Evolutionary conservation across 2,888 invertebrate species (phyloP).

Genomic region (Nephrotoma flavescens): DNA sequence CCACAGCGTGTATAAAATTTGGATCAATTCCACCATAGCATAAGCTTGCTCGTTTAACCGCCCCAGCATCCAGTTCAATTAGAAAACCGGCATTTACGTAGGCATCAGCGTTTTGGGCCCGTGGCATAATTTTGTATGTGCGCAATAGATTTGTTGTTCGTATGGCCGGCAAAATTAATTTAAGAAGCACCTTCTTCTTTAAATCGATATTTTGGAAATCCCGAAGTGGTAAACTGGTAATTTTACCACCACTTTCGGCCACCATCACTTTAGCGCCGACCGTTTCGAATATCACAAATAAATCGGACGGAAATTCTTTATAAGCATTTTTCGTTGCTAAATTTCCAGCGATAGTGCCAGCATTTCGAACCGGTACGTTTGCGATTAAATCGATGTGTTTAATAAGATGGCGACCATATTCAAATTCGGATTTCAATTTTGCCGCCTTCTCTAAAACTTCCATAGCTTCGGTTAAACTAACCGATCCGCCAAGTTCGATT

Average conservation of each 20-base stretch:
- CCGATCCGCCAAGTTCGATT: slow-evolving; percentile 33
- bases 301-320: slow-evolving; percentile 47
- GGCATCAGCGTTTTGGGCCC: slow-evolving; percentile 59
- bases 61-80: slow-evolving; percentile 35
- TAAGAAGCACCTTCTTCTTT: slow-evolving; percentile 48
- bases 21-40: slow-evolving; percentile 44
- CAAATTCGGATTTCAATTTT: slow-evolving; percentile 32
- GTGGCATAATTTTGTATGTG: slow-evolving; percentile 51
- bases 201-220: slow-evolving; percentile 46
- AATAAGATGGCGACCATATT: slow-evolving; percentile 43
- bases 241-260: slow-evolving; percentile 16
- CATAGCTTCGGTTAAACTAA: slow-evolving; percentile 33
- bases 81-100: slow-evolving; percentile 60
- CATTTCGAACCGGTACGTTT: slow-evolving; percentile 1
- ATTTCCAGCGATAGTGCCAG: slow-evolving; percentile 46
- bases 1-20: slow-evolving; percentile 34
- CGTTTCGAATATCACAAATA: slow-evolving; percentile 33
- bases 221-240: slow-evolving; percentile 19
- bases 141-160: slow-evolving; percentile 28
- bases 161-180: slow-evolving; percentile 42
- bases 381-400: slow-evolving; percentile 46
- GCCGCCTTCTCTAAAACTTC: slow-evolving; percentile 24
- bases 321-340: slow-evolving; percentile 46
- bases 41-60: slow-evolving; percentile 35
- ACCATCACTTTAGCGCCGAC: slow-evolving; percentile 28